Percentiles rank a stretch among this genome's conserved stretches.
These are phyloP conservation scores for Poeciliopsis presidionis DNA, from an alignment of 2,797 vertebrate genomes.

Conservation along the genomic window DNA sequence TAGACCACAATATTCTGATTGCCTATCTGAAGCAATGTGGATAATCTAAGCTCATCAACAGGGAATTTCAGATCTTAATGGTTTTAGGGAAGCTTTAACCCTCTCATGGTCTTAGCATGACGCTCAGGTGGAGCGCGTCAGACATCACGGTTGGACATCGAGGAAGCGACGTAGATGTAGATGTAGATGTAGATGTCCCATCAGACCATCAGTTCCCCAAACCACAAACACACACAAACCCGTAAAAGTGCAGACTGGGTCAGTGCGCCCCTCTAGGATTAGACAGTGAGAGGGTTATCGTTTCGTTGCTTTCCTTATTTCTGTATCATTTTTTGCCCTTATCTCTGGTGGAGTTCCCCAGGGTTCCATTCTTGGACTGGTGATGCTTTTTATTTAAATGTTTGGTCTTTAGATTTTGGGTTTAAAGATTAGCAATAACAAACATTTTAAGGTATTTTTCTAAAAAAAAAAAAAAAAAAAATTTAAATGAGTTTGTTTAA, in stretches of 20 bases:
- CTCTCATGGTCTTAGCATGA: background rate
- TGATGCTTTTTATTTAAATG: background rate
- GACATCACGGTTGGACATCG: no score
- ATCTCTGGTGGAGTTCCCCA: background rate
- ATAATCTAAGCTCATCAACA: background rate
- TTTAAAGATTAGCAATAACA: background rate
- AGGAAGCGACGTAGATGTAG: no score
- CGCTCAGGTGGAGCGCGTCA: no score
- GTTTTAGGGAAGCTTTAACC: background rate
- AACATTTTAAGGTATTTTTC: background rate
- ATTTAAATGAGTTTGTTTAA: background rate
- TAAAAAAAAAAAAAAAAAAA: no score
- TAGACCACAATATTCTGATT: background rate
- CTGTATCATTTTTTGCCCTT: background rate
- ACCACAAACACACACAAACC: no score
- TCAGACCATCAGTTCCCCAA: no score
- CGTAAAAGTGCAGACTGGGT: no score
- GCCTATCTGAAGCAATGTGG: background rate
- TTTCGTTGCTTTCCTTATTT: background rate
- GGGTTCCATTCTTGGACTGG: background rate
- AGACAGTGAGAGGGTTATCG: no score
- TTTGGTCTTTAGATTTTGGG: background rate
- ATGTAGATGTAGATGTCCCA: no score
- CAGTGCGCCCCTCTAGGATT: accelerated
- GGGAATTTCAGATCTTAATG: background rate